Evolutionary conservation across 2,888 invertebrate species (phyloP), one percentile per base, ranked within the genome.

Genomic region (Eristalinus sepulchralis): DNA sequence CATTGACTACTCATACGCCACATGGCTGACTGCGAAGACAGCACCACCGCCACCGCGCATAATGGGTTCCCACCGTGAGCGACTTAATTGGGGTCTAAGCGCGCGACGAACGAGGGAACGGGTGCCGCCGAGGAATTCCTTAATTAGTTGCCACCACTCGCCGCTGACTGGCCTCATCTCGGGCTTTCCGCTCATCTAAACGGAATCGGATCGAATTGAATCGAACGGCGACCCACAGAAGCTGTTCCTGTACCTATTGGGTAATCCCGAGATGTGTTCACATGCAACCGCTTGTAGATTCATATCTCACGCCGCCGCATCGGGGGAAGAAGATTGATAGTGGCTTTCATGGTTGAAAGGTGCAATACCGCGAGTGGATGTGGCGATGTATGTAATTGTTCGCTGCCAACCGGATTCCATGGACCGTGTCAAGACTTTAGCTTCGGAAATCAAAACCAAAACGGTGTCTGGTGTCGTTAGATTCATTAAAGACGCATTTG

Each of bases 301-400:
- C 47, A 17, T 77, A 82, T 85, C 82, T 63, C 9, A 47, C 64
- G 73, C 39, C 64, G 73, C 39, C 24, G 66, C 57, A 75, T 75
- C 75, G 63, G 62, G 68, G 36, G 67, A 33, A 31, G 33, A 75
- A 79, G 83, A 83, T 78, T 75, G 82, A 83, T 83, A 78, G 75
- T 71, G 62, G 34, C 60, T 83, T 86, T 86, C 83, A 83, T 59
- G 86, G 79, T 83, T 86, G 86, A 86, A 86, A 86, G 78, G 83
- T 83, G 86, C 73, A 86, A 79, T 79, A 83, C 79, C 22, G 70
- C 57, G 53, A 73, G 68, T 57, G 17, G 71, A 5, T 31, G 27
- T 36, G 10, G 24, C 34, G 67, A 59, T 53, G 60, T 27, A 53
- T 75, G 33, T 33, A 66, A 67, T 62, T 39, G 22, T 62, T 57